These are phyloP conservation scores for Lanius collurio DNA, from an alignment of 2,113 vertebrate species.

Conservation along the genomic window DNA sequence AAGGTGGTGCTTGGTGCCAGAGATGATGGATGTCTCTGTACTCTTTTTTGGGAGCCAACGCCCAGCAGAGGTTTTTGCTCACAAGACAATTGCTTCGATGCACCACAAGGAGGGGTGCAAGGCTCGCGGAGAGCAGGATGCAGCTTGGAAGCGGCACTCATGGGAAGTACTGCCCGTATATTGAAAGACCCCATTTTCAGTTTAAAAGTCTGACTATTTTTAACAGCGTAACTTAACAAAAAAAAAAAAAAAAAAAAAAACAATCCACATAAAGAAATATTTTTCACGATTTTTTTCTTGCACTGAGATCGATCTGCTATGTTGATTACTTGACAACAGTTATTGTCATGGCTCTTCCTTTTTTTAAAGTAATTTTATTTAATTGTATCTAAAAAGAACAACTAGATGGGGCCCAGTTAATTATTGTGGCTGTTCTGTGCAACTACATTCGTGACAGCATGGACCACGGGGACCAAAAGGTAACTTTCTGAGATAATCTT, in stretches of 20 bases:
- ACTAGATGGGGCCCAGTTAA: neutral
- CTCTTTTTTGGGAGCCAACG: neutral
- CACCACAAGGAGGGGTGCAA: slow-evolving; percentile 63
- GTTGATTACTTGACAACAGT: neutral
- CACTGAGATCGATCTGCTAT: neutral
- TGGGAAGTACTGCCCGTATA: fast-evolving
- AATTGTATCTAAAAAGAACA: neutral
- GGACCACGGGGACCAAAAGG: neutral
- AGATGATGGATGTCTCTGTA: neutral
- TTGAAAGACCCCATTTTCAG: neutral
- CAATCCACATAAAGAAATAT: neutral
- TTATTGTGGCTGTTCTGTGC: neutral
- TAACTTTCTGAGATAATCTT: neutral
- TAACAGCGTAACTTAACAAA: neutral
- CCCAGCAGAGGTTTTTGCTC: neutral
- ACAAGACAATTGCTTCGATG: neutral
- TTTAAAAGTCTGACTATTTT: neutral
- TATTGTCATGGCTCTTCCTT: fast-evolving
- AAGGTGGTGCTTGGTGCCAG: neutral
- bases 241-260: neutral
- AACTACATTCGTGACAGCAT: fast-evolving
- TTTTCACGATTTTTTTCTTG: neutral
- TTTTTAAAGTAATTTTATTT: neutral
- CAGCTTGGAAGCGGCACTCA: neutral
- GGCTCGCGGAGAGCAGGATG: neutral